Conservation (phyloP, 2,888 invertebrate species). For the Dryobota labecula region DNA sequence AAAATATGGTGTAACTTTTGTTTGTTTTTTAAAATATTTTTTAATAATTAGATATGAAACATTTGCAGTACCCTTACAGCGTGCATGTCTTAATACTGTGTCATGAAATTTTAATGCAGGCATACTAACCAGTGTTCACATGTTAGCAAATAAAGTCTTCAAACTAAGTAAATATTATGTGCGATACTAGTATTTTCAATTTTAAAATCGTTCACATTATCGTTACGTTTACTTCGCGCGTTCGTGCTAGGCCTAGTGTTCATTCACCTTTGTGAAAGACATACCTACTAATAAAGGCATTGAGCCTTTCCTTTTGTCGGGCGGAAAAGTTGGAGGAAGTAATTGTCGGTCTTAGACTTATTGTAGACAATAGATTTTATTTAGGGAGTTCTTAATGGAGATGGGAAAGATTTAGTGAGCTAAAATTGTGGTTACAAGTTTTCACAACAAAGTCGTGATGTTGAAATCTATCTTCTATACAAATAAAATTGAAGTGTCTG, state of each 20-base stretch:
- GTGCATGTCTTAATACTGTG: no score
- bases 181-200: neutral
- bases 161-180: neutral
- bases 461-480: no score
- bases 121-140: no score
- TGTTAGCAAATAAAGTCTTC: no score
- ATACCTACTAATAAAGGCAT: conserved; percentile 26
- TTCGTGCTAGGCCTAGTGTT: conserved; percentile 25
- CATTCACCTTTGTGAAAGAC: conserved; percentile 58
- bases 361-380: conserved; percentile 25
- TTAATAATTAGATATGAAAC: no score
- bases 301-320: conserved; percentile 13
- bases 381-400: conserved; percentile 13
- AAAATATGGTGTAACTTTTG: no score
- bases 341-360: conserved; percentile 19
- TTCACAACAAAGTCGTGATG: neutral
- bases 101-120: no score
- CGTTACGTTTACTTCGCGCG: neutral
- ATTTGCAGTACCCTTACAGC: no score
- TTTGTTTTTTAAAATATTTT: no score
- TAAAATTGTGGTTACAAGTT: conserved; percentile 6
- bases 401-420: neutral
- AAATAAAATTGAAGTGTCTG: no score
- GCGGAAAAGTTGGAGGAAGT: conserved; percentile 17
- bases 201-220: neutral